Evolutionary conservation across 2,888 invertebrate species (phyloP), one percentile per base, ranked within the genome.

Genomic region (Agonopterix arenella): DNA sequence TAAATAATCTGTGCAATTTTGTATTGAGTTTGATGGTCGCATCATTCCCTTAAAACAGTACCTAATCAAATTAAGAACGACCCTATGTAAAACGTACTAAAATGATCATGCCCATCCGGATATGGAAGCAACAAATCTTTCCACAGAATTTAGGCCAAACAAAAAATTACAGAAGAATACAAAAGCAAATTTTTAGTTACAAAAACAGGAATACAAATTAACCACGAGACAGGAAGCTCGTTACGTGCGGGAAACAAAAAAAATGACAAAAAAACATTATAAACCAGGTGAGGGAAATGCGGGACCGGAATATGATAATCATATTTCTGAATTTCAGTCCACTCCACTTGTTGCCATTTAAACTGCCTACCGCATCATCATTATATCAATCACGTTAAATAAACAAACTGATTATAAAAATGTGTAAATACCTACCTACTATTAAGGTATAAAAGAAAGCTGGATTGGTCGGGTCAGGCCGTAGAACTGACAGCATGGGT

Each of bases 201-300:
- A 79, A 79, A 78, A 82, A 81, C 76, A 74, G 70, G 76, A 72
- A 78, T 80, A 75, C 76, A 80, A 84, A 84, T 84, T 84, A 84
- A 82, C 82, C 76, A 64, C 73, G 66, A 64, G 74, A 76, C 80
- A 74, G 82, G 83, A 81, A 72, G 80, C 81, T 84, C 80, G 81
- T 84, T 83, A 82, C 69, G 70, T 63, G 59, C 58, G 36, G 45
- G 16, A 36, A 18, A 28, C 28, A 28, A 28, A 28, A 28, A 28
- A 2, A 36, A 75, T 61, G 73, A 76, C n/a, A 78, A 76, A 72
- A 72, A 70, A 76, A 68, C 64, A 75, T 73, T 64, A 71, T 64
- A 64, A 70, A 66, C 75, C 78, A 79, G 74, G 78, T 76, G 72
- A 76, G 70, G 68, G 67, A 69, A 72, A 28, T 28, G 71, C 69